Evolutionary conservation across 2,113 vertebrate genomes (phyloP).

Genomic region (Indri indri): DNA sequence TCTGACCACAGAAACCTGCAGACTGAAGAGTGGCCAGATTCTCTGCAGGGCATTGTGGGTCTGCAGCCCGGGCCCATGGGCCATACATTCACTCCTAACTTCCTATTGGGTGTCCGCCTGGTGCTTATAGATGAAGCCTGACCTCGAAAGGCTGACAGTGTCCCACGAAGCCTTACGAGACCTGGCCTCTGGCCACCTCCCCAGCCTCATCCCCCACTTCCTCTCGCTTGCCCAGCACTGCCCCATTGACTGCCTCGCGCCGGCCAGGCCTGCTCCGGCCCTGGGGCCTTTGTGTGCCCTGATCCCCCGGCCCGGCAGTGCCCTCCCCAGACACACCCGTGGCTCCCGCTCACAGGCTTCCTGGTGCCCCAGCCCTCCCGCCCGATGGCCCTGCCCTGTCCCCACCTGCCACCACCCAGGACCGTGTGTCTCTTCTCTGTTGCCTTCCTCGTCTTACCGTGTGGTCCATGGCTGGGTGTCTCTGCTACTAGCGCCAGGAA

Average conservation of each 20-base stretch:
- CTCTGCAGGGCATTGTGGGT: neutral
- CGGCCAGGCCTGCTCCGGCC: accelerated
- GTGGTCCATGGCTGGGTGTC: neutral
- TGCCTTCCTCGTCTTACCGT: accelerated
- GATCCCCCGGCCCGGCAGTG: neutral
- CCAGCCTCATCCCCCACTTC: neutral
- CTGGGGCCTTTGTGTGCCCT: accelerated
- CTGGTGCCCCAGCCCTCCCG: neutral
- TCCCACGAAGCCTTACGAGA: neutral
- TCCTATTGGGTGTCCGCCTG: neutral
- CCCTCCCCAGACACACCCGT: neutral
- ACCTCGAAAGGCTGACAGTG: neutral
- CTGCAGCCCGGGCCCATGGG: neutral
- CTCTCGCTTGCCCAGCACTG: no score
- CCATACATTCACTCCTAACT: neutral
- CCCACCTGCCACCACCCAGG: neutral
- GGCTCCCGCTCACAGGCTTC: no score
- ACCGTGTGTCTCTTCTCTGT: neutral
- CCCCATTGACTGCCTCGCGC: neutral
- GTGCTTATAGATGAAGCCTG: neutral
- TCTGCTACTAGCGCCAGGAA: accelerated
- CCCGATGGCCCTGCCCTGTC: accelerated
- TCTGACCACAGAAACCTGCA: neutral
- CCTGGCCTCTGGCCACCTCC: neutral
- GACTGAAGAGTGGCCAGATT: neutral